Evolutionary conservation across 2,113 vertebrate genomes (phyloP).

Genomic region (Oceanodroma tethys): DNA sequence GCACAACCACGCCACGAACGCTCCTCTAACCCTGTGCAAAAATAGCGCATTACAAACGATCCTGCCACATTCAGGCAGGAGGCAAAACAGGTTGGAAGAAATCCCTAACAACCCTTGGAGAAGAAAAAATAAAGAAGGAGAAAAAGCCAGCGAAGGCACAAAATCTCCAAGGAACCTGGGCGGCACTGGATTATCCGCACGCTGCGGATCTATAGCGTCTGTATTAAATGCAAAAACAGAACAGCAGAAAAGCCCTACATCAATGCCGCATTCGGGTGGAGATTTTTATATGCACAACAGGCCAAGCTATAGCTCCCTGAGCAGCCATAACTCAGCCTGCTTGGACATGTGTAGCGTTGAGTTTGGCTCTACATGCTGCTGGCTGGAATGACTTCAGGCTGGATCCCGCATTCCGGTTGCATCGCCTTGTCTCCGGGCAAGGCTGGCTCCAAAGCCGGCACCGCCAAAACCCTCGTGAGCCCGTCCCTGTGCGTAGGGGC

Average conservation of each 20-base stretch:
- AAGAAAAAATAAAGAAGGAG: background rate
- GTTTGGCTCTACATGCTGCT: background rate
- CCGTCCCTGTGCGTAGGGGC: background rate
- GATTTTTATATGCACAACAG: background rate
- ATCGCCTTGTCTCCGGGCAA: background rate
- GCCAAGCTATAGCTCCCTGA: background rate
- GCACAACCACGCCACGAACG: background rate
- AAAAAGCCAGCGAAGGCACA: background rate
- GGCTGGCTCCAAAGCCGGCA: background rate
- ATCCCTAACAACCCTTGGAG: background rate
- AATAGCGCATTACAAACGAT: background rate
- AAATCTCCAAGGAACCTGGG: background rate
- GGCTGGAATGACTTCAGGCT: background rate
- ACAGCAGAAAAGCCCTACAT: background rate
- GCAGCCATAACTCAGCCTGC: constrained; percentile 26
- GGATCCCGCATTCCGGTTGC: background rate
- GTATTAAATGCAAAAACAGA: background rate
- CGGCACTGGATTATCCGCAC: background rate
- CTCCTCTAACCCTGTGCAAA: background rate
- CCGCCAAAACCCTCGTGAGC: fast-evolving
- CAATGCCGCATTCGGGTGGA: constrained; percentile 13
- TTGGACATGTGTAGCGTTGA: background rate
- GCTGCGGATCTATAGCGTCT: background rate
- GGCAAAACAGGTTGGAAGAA: background rate
- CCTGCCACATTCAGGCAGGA: background rate